These are phyloP conservation scores for Onychomys arenicola DNA, from an alignment of 2,797 vertebrate genomes.

Conservation along the genomic window DNA sequence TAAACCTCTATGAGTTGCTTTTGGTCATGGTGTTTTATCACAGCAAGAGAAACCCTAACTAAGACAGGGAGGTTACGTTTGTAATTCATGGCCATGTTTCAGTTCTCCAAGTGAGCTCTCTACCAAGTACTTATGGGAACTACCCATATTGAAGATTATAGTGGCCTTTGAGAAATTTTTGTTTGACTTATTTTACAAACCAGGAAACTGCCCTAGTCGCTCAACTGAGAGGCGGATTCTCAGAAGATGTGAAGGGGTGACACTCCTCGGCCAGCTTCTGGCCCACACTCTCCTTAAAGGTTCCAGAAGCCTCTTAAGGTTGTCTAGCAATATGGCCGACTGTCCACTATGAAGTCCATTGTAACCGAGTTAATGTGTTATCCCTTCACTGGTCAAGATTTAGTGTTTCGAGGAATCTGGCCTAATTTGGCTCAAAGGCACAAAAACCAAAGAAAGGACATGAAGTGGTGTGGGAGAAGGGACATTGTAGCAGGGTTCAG, in stretches of 20 bases:
- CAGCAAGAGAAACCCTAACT: too few relatives aligned
- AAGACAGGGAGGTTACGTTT: background rate
- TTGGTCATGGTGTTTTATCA: background rate
- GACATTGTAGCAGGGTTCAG: slow-evolving; percentile 90
- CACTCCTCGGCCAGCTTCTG: background rate
- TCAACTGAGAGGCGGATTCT: background rate
- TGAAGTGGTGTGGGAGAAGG: slow-evolving; percentile 86
- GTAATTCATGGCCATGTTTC: background rate
- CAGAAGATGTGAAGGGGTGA: background rate
- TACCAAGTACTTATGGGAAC: background rate
- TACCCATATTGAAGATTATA: too few relatives aligned
- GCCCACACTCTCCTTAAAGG: background rate
- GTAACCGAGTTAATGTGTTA: slow-evolving; percentile 75
- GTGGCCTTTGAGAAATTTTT: too few relatives aligned
- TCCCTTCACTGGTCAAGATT: slow-evolving; percentile 85
- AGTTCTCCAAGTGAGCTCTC: background rate
- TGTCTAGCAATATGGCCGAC: slow-evolving; percentile 91
- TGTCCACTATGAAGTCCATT: slow-evolving; percentile 91
- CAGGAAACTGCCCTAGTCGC: background rate
- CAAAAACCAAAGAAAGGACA: slow-evolving; percentile 90
- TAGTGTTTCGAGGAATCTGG: slow-evolving; percentile 71
- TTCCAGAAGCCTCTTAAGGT: slow-evolving; percentile 89
- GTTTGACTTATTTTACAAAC: too few relatives aligned
- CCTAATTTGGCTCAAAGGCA: slow-evolving; percentile 90
- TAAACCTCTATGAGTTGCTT: background rate